Evolutionary conservation across 2,888 invertebrate genomes (phyloP).

Genomic region (Xestoiulus laeticollis): DNA sequence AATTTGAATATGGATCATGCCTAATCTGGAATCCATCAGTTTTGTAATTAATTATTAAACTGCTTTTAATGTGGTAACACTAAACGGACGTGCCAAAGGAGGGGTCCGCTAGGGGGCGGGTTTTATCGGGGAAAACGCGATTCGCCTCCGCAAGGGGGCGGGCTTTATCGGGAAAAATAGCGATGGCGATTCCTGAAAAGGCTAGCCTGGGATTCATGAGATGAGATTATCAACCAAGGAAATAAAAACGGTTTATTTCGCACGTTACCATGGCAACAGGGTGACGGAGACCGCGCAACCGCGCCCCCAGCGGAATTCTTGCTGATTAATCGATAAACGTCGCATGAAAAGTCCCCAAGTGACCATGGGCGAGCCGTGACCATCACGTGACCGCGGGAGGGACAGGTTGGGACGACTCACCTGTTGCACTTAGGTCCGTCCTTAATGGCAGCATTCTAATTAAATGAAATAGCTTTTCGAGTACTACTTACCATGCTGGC

Average conservation of each 20-base stretch:
- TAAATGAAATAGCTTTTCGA: neutral
- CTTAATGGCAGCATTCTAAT: neutral
- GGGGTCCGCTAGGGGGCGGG: neutral
- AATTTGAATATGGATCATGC: no score
- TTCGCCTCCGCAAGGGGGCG: no score
- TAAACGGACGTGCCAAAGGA: neutral
- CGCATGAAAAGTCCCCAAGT: neutral
- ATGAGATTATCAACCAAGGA: neutral
- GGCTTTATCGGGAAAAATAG: no score
- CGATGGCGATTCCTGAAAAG: neutral
- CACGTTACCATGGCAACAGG: neutral
- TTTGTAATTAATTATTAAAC: no score
- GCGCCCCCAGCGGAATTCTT: neutral
- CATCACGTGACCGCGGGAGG: constrained; percentile 14
- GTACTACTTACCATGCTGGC: constrained; percentile 65
- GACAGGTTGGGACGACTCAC: constrained; percentile 23
- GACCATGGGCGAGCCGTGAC: constrained; percentile 17
- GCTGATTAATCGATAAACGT: neutral
- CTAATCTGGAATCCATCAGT: no score
- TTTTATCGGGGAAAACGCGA: neutral
- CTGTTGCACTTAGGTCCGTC: neutral
- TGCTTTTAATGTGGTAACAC: neutral
- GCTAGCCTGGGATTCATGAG: neutral
- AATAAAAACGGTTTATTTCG: neutral
- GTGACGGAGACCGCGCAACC: neutral